Conservation (phyloP, 2,888 invertebrate genomes). For the Elegia similella region DNA sequence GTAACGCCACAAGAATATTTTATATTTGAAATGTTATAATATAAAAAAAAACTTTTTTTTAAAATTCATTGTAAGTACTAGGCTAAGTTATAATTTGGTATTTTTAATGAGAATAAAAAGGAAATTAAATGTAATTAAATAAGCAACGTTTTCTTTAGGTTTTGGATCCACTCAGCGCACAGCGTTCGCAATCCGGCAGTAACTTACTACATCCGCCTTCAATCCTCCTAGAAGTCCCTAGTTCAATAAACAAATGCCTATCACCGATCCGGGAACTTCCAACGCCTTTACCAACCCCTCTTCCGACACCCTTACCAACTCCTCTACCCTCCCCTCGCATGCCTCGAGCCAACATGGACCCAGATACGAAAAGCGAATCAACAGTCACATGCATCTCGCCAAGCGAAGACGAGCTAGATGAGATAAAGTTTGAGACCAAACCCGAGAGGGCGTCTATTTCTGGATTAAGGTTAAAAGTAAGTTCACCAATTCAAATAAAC, state of each 20-base stretch:
- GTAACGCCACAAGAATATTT: slow-evolving; percentile 43
- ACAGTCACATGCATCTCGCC: slow-evolving; percentile 54
- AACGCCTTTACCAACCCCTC: slow-evolving; percentile 85
- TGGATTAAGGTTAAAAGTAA: slow-evolving; percentile 64
- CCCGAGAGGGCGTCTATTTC: slow-evolving; percentile 51
- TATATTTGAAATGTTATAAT: too few species aligned
- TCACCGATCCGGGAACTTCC: slow-evolving; percentile 90
- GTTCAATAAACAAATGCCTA: slow-evolving; percentile 87
- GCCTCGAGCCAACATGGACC: slow-evolving; percentile 64
- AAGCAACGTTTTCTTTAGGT: slow-evolving; percentile 62
- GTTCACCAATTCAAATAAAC: slow-evolving; percentile 11
- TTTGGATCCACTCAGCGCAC: slow-evolving; percentile 85
- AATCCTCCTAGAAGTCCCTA: slow-evolving; percentile 89
- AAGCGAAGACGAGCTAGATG: slow-evolving; percentile 72
- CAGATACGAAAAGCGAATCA: slow-evolving; percentile 53
- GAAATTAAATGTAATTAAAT: too few species aligned
- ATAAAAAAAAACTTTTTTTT: too few species aligned
- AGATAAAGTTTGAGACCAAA: slow-evolving; percentile 56
- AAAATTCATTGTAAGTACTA: too few species aligned
- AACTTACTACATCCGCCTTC: slow-evolving; percentile 87
- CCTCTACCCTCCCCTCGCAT: slow-evolving; percentile 80
- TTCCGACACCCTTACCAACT: slow-evolving; percentile 84
- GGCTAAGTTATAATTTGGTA: background rate
- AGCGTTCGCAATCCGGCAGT: slow-evolving; percentile 78
- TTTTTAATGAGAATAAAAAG: too few species aligned